phyloP scores from a whole-genome alignment of 2,888 invertebrate genomes.

The Muscina levida region DNA sequence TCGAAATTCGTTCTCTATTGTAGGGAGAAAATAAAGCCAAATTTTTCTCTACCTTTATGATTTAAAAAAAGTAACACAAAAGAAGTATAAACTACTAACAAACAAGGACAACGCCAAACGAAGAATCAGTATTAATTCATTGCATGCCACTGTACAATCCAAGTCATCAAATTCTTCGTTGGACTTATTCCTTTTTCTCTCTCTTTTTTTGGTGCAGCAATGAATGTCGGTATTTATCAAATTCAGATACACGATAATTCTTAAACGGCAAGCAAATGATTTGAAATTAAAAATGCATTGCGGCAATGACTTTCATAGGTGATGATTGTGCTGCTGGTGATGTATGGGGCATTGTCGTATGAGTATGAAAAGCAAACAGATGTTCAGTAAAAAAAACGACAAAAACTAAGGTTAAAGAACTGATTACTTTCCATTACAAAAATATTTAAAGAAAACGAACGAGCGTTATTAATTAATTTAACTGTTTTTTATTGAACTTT shows the following conservation, averaged over 20 bases:
- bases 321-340: constrained; percentile 18
- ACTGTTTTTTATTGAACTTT: background rate
- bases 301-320: background rate
- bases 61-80: no score
- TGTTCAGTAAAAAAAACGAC: constrained; percentile 63
- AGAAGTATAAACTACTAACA: no score
- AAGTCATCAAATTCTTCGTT: background rate
- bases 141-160: no score
- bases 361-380: constrained; percentile 43
- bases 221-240: background rate
- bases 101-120: no score
- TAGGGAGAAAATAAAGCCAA: constrained; percentile 19
- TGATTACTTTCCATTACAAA: constrained; percentile 27
- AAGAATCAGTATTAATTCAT: no score
- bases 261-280: constrained; percentile 29
- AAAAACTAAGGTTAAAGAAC: constrained; percentile 60
- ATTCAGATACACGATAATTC: background rate
- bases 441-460: constrained; percentile 11
- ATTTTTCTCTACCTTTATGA: background rate
- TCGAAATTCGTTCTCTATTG: constrained; percentile 73
- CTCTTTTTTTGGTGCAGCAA: background rate
- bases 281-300: constrained; percentile 19
- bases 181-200: background rate
- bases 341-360: background rate
- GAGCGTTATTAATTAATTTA: background rate